Conservation (phyloP, 2,113 vertebrate genomes). For the Lucifuga dentata region DNA sequence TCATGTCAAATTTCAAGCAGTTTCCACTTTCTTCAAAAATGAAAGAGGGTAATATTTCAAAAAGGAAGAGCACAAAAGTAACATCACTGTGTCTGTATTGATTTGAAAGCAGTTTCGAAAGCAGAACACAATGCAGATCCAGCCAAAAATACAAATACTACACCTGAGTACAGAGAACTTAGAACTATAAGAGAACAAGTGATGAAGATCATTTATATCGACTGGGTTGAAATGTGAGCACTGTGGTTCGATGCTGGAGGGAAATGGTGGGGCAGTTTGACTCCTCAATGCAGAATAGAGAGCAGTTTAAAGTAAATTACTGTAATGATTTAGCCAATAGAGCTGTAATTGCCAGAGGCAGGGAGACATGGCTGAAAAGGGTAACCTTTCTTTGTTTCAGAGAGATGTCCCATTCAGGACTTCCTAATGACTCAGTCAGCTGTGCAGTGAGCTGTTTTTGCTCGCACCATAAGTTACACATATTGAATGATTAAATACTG, state of each 20-base stretch:
- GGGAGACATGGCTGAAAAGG: conserved; percentile 36
- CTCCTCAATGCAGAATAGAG: conserved; percentile 55
- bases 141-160: conserved; percentile 26
- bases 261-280: conserved; percentile 47
- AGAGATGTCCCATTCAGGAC: conserved; percentile 18
- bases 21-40: no score
- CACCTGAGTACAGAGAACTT: conserved; percentile 48
- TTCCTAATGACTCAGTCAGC: no score
- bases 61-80: background rate
- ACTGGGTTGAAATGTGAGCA: conserved; percentile 51
- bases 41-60: background rate
- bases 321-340: conserved; percentile 66
- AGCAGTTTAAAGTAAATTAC: conserved; percentile 73
- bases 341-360: conserved; percentile 69
- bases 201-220: conserved; percentile 65
- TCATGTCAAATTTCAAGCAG: background rate
- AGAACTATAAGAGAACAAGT: conserved; percentile 33
- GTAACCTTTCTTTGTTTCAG: conserved; percentile 47
- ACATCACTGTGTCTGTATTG: conserved; percentile 17
- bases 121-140: conserved; percentile 24
- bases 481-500: no score
- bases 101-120: conserved; percentile 32
- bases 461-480: no score
- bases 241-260: conserved; percentile 37
- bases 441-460: no score